These are phyloP conservation scores for Heterohyrax brucei DNA, from an alignment of 2,797 vertebrate genomes.

Conservation along the genomic window DNA sequence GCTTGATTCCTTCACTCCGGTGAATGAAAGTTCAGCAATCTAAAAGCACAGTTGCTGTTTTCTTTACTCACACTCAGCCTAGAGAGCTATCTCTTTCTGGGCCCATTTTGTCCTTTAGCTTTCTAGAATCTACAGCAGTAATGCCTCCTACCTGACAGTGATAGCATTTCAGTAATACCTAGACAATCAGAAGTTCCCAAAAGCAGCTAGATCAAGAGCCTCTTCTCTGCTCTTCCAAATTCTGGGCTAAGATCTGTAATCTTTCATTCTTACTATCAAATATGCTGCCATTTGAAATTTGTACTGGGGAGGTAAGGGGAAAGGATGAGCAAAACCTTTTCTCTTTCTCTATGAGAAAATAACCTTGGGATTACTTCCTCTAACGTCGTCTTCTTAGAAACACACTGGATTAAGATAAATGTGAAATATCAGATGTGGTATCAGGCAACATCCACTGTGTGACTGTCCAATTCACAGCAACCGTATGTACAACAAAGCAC, in stretches of 20 bases:
- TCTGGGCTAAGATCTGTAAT: background rate
- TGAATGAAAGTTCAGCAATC: background rate
- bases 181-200: constrained; percentile 22
- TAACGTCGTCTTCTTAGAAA: constrained; percentile 50
- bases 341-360: background rate
- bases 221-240: background rate
- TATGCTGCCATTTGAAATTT: constrained; percentile 22
- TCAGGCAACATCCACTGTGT: background rate
- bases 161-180: background rate
- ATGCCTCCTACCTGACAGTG: background rate
- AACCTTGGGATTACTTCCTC: background rate
- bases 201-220: constrained; percentile 14
- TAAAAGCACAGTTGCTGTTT: constrained; percentile 8
- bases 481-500: too few relatives aligned
- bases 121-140: constrained; percentile 38
- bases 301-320: background rate
- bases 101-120: background rate
- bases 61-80: constrained; percentile 21
- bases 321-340: background rate
- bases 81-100: background rate
- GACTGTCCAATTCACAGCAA: too few relatives aligned
- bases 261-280: constrained; percentile 26
- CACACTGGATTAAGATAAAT: constrained; percentile 27
- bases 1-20: background rate
- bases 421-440: constrained; percentile 1